Evolutionary conservation across 1,140 invertebrate genomes (phyloP).

Genomic region (Pseudobourletiella spinata): DNA sequence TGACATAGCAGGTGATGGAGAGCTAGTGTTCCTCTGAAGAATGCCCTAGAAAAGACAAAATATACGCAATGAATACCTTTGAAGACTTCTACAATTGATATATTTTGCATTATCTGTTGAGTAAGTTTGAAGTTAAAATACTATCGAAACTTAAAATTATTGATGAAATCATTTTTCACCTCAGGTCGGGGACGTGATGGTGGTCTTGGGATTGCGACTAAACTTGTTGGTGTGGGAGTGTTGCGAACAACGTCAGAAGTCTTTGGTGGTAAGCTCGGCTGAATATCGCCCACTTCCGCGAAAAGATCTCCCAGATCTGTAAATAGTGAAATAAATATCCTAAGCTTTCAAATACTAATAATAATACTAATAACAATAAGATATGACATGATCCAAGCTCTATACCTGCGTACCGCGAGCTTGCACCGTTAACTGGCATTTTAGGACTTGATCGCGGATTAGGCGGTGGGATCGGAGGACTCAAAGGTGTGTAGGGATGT

Average conservation of each 20-base stretch:
- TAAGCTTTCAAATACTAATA: not conserved
- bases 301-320: constrained; percentile 68
- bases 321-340: constrained; percentile 18
- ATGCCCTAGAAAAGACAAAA: constrained; percentile 4
- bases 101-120: too few relatives aligned
- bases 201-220: constrained; percentile 72
- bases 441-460: constrained; percentile 41
- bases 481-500: constrained; percentile 68
- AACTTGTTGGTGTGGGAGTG: constrained; percentile 55
- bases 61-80: too few relatives aligned
- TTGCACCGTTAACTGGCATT: constrained; percentile 39
- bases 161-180: constrained; percentile 1
- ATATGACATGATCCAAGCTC: not conserved
- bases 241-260: constrained; percentile 42
- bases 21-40: constrained; percentile 28
- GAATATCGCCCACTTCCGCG: constrained; percentile 70
- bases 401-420: constrained; percentile 46
- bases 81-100: too few relatives aligned
- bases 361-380: not conserved
- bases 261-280: constrained; percentile 55
- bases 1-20: constrained; percentile 43
- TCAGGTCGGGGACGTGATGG: constrained; percentile 54
- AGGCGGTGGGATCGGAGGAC: constrained; percentile 56
- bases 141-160: too few relatives aligned
- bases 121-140: too few relatives aligned